Base-by-base conservation (phyloP, 2,888 invertebrate genomes). In the Cistogaster globosa region DNA sequence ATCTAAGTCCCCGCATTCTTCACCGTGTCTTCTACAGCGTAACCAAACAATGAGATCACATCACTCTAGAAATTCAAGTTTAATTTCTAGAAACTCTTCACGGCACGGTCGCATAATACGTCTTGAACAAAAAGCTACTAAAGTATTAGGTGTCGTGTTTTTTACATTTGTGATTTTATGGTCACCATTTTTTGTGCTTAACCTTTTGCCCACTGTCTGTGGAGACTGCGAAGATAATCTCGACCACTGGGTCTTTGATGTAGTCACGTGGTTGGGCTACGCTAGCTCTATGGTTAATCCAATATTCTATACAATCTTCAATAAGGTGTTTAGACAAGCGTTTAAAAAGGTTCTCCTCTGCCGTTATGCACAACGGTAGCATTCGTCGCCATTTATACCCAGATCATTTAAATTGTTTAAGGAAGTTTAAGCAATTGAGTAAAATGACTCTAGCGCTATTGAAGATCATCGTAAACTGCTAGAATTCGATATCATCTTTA, bases 201-300 rank as follows among this genome's bases (percentile, higher is more conserved):
- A 98, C 91, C 94, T 98, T 90, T 93, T 98, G 87, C 96, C 97
- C 16, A 96, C 96, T 0, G 94, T 98, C 11, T 98, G 98, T 89
- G 94, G 95, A 11, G 94, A 96, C 87, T 98, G 97, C 90, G 97
- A 97, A 89, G 94, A 94, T 53, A 94, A 95, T 79, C 95, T 97
- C 69, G 94, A 96, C 72, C 95, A 94, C 87, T 96, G 97, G 94
- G 96, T 97, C 60, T 96, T 97, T 89, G 97, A 97, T 91, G 94
- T 97, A 84, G 98, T 97, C 79, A 95, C 98, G 63, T 98, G 98
- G 98, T 93, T 98, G 86, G 98, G 98, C 22, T 98, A 98, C 91
- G 96, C 97, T 75, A 97, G 97, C 90, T 97, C 97, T 16, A 97
- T 97, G 95, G 97, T 98, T 45, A 98, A 98, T 93, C 98, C 98